A percentile compares a stretch with the other conserved stretches of the same genome.
Conservation (phyloP, 2,888 invertebrate genomes). For the Stenurella melanura region DNA sequence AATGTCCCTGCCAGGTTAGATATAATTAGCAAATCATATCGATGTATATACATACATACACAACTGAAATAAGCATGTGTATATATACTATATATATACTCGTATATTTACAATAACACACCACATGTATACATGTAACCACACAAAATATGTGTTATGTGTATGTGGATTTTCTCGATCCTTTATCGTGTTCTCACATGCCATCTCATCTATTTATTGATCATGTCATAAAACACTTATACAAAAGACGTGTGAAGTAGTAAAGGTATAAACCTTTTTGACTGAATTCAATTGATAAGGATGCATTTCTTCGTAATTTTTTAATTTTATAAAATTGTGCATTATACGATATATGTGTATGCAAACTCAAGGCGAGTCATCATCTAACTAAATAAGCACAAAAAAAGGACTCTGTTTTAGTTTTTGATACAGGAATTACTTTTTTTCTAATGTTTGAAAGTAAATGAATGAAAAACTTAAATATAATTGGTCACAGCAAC, state of each 20-base stretch:
- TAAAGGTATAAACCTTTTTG: conserved; percentile 28
- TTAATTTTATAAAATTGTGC: conserved; percentile 19
- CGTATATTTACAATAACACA: not conserved
- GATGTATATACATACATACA: conserved; percentile 43
- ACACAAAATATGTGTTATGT: not conserved
- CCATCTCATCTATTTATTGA: conserved; percentile 37
- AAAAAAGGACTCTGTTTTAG: not conserved
- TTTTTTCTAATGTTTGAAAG: too few relatives aligned
- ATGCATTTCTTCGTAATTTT: conserved; percentile 30
- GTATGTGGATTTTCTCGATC: conserved; percentile 9
- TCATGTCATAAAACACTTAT: conserved; percentile 30
- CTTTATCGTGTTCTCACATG: conserved; percentile 24
- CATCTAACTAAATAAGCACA: not conserved
- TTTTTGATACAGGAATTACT: not conserved
- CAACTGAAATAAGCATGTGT: not conserved
- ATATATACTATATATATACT: not conserved
- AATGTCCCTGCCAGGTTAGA: conserved; percentile 61
- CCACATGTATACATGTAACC: not conserved
- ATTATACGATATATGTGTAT: not conserved
- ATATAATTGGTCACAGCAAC: too few relatives aligned
- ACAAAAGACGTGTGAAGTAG: conserved; percentile 51
- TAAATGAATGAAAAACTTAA: too few relatives aligned
- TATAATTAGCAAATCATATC: conserved; percentile 64
- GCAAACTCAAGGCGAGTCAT: not conserved
- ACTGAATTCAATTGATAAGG: conserved; percentile 15